Base-by-base conservation (phyloP, 2,797 vertebrate genomes). In the Lerista edwardsae region DNA sequence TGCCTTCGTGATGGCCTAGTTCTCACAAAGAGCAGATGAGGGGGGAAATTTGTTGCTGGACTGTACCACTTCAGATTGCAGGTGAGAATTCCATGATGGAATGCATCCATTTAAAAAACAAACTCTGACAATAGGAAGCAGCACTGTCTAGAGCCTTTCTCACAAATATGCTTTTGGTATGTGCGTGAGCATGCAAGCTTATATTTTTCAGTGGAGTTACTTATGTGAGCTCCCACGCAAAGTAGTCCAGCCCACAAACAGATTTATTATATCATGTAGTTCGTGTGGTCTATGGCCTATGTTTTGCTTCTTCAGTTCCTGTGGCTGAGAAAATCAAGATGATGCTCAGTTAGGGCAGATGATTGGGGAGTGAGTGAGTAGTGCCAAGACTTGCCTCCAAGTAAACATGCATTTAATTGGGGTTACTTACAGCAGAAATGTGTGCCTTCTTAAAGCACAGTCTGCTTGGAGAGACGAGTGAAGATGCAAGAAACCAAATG, bases 1-100 rank as follows among this genome's bases (percentile, higher is more conserved):
- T 71, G 77, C 89, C 68, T 88, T 81, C 67, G 7, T 64, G 59
- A 71, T 84, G 88, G 34, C 79, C 69, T 72, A 67, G 77, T 86
- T 81, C 84, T 75, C 71, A 27, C 10, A 39, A 71, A 21, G 19
- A 41, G 71, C 8, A 57, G 34, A 31, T 25, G 31, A 27, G 19
- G 62, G 29, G 23, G 71, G 34, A 68, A 80, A 69, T 21, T 36
- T 34, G 1, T 68, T 75, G 61, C 55, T 29, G 55, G 65, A 31
- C 19, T 41, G 31, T 19, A 29, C 14, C 31, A 25, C 69, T 80
- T 67, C 64, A 47, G 14, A 31, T 41, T 65, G 19, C 14, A 14
- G 69, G 21, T 23, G 51, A 7, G 51, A 51, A 29, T 31, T 64
- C 3, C 36, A 59, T 19, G 36, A 25, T 59, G 34, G 64, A 44